A percentile compares a stretch with the other conserved stretches of the same genome.
Evolutionary conservation across 2,888 invertebrate species (phyloP).

Genomic region (Calephelis perditalis): DNA sequence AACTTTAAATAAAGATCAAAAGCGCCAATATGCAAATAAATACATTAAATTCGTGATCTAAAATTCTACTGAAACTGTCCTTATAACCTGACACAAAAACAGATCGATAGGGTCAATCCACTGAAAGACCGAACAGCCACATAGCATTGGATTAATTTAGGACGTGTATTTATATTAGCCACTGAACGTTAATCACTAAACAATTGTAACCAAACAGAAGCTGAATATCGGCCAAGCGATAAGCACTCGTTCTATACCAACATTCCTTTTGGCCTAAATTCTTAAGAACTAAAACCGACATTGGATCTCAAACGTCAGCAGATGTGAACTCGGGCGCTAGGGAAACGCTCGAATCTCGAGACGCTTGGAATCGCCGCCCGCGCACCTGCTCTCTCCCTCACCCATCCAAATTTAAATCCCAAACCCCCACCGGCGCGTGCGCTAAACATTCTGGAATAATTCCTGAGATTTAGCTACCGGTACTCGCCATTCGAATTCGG

Average conservation of each 20-base stretch:
- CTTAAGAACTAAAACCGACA: slow-evolving; percentile 20
- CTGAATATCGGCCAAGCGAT: slow-evolving; percentile 53
- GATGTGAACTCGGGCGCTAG: slow-evolving; percentile 41
- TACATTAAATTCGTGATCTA: background rate
- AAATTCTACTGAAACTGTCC: background rate
- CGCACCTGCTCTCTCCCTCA: slow-evolving; percentile 78
- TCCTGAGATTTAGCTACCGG: slow-evolving; percentile 71
- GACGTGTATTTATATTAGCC: slow-evolving; percentile 41
- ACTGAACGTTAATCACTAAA: slow-evolving; percentile 44
- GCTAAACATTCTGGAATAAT: slow-evolving; percentile 77
- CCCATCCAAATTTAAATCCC: slow-evolving; percentile 78
- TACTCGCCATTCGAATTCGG: slow-evolving; percentile 77
- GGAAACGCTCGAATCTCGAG: slow-evolving; percentile 54
- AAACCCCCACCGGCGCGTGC: slow-evolving; percentile 71
- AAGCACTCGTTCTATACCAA: slow-evolving; percentile 37
- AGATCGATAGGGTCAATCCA: slow-evolving; percentile 21
- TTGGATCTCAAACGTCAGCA: slow-evolving; percentile 34
- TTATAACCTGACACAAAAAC: slow-evolving; percentile 17
- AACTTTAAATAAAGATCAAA: too few species aligned
- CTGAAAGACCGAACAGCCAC: slow-evolving; percentile 15
- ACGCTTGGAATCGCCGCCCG: slow-evolving; percentile 68
- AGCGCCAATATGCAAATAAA: background rate
- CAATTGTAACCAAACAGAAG: slow-evolving; percentile 43
- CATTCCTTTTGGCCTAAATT: slow-evolving; percentile 31
- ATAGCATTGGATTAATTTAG: slow-evolving; percentile 16